phyloP scores from a whole-genome alignment of 2,888 invertebrate species.

The Pyrgus malvae region DNA sequence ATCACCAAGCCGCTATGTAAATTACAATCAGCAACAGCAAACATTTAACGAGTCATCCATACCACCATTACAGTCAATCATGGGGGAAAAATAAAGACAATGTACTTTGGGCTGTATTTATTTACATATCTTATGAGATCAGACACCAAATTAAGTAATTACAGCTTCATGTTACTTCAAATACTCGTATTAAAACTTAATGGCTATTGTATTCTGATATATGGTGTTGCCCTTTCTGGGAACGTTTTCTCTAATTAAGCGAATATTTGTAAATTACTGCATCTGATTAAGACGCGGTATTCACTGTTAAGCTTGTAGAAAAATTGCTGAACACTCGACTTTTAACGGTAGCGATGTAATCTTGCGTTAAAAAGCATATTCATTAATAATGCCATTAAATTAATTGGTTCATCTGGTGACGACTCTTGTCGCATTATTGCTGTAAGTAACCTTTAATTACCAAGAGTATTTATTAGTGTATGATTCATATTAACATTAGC shows the following conservation, averaged over 20 bases:
- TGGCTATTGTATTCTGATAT: conserved; percentile 1
- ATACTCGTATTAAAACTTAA: conserved; percentile 7
- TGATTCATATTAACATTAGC: no score
- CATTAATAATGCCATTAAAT: no score
- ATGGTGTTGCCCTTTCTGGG: conserved; percentile 10
- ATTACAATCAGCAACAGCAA: conserved; percentile 8
- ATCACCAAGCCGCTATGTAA: conserved; percentile 3
- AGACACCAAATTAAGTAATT: conserved; percentile 7
- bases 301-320: background rate
- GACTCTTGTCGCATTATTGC: no score
- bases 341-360: no score
- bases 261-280: conserved; percentile 18
- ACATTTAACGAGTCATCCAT: conserved; percentile 19
- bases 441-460: no score
- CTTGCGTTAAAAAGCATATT: no score
- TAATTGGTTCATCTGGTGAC: no score
- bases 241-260: conserved; percentile 13
- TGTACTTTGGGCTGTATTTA: conserved; percentile 9
- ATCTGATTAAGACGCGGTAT: conserved; percentile 10
- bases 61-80: conserved; percentile 5
- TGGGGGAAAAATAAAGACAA: conserved; percentile 3
- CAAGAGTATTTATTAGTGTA: no score
- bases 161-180: conserved; percentile 10
- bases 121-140: conserved; percentile 8
- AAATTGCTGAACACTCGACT: background rate